These are phyloP conservation scores for Eupleurogrammus muticus DNA, from an alignment of 2,797 vertebrate genomes.

Conservation along the genomic window DNA sequence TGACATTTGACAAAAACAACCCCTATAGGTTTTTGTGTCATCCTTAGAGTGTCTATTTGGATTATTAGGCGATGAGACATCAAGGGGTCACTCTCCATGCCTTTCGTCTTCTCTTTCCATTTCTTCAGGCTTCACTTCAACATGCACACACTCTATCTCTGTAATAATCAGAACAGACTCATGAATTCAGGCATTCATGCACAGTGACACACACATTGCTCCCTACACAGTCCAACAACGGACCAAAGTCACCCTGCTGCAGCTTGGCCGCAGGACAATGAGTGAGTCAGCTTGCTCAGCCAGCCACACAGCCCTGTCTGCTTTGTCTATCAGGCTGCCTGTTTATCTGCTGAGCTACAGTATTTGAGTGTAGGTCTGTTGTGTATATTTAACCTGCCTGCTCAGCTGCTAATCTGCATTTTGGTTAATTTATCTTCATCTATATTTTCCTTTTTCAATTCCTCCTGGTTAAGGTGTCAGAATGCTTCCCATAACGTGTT, in stretches of 20 bases:
- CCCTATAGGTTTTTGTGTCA: constrained; percentile 47
- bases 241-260: constrained; percentile 58
- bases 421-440: constrained; percentile 15
- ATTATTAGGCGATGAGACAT: constrained; percentile 60
- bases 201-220: constrained; percentile 50
- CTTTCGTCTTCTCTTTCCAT: constrained; percentile 15
- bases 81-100: constrained; percentile 37
- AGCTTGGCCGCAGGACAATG: constrained; percentile 62
- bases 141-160: constrained; percentile 39
- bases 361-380: constrained; percentile 31
- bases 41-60: constrained; percentile 39
- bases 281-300: constrained; percentile 64
- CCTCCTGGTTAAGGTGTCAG: constrained; percentile 1
- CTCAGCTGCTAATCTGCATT: constrained; percentile 13
- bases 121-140: constrained; percentile 44
- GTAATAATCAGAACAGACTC: constrained; percentile 45
- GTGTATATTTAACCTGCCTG: constrained; percentile 21
- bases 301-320: constrained; percentile 40
- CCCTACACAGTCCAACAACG: constrained; percentile 13
- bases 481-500: constrained; percentile 6
- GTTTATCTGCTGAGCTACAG: constrained; percentile 49
- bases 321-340: constrained; percentile 46
- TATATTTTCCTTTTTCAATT: background rate
- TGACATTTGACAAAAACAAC: constrained; percentile 54
- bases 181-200: constrained; percentile 31